A percentile compares a stretch with the other conserved stretches of the same genome.
Evolutionary conservation across 2,888 invertebrate genomes (phyloP).

Genomic region (Napeogenes sylphis): DNA sequence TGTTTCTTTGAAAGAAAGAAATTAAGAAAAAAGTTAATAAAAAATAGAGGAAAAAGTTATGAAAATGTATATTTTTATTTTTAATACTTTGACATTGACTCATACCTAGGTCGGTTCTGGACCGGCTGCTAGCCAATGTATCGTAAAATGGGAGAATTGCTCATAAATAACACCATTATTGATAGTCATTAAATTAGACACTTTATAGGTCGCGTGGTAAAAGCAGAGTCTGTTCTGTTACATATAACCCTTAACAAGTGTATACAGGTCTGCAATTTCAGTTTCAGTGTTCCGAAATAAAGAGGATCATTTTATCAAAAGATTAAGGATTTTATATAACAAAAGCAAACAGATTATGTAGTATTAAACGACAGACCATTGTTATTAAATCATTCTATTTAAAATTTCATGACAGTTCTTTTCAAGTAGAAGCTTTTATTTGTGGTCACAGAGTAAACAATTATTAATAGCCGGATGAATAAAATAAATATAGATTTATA

Average conservation of each 20-base stretch:
- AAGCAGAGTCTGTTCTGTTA: slow-evolving; percentile 16
- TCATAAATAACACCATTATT: slow-evolving; percentile 70
- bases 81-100: slow-evolving; percentile 36
- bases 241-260: slow-evolving; percentile 12
- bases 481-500: slow-evolving; percentile 34
- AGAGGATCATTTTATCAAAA: no score
- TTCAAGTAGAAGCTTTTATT: slow-evolving; percentile 21
- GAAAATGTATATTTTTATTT: slow-evolving; percentile 4
- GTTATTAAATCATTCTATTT: no score
- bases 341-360: no score
- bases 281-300: no score
- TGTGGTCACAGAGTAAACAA: slow-evolving; percentile 27
- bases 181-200: slow-evolving; percentile 65
- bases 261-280: background rate
- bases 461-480: slow-evolving; percentile 40
- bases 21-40: no score
- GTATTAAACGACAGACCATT: no score
- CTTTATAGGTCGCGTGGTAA: slow-evolving; percentile 56
- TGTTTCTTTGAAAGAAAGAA: no score
- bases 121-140: slow-evolving; percentile 66
- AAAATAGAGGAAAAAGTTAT: no score
- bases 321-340: no score
- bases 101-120: slow-evolving; percentile 37
- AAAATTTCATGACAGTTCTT: no score
- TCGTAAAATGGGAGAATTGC: slow-evolving; percentile 69